A percentile compares a stretch with the other conserved stretches of the same genome.
Evolutionary conservation across 2,888 invertebrate species (phyloP).

Genomic region (Athalia cordata): DNA sequence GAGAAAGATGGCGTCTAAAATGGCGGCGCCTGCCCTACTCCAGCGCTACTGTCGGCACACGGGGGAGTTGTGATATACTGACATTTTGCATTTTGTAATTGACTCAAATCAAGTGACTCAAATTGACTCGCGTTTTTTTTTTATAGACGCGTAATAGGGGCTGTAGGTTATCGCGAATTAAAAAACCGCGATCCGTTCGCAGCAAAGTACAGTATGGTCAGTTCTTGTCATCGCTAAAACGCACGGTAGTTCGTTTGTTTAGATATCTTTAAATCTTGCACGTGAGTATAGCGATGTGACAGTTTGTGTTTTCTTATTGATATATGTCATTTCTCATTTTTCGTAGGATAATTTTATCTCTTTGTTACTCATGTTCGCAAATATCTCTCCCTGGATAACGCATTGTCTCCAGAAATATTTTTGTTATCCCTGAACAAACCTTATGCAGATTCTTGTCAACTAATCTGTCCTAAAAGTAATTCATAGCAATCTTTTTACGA

Average conservation of each 20-base stretch:
- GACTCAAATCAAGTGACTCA: not conserved
- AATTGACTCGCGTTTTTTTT: not conserved
- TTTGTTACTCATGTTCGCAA: not conserved
- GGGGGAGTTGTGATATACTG: not conserved
- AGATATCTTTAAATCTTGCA: slow-evolving; percentile 3
- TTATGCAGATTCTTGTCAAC: no score
- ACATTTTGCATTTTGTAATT: slow-evolving; percentile 28
- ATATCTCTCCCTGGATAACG: not conserved
- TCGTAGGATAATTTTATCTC: not conserved
- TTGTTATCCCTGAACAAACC: no score
- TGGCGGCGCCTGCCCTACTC: not conserved
- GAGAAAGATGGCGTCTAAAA: not conserved
- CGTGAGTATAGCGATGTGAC: slow-evolving; percentile 19
- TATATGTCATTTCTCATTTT: not conserved
- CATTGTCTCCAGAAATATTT: not conserved
- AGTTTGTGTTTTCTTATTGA: not conserved
- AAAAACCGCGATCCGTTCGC: not conserved
- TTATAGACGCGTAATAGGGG: not conserved
- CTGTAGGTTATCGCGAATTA: not conserved
- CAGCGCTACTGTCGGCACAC: not conserved
- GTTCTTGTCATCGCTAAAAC: slow-evolving; percentile 5
- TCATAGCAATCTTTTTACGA: no score
- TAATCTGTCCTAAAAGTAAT: no score
- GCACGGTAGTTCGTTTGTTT: slow-evolving; percentile 17
- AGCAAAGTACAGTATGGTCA: slow-evolving; percentile 16